A percentile compares a stretch with the other conserved stretches of the same genome.
Conservation (phyloP, 2,888 invertebrate species). For the Epirrhoe alternata region DNA sequence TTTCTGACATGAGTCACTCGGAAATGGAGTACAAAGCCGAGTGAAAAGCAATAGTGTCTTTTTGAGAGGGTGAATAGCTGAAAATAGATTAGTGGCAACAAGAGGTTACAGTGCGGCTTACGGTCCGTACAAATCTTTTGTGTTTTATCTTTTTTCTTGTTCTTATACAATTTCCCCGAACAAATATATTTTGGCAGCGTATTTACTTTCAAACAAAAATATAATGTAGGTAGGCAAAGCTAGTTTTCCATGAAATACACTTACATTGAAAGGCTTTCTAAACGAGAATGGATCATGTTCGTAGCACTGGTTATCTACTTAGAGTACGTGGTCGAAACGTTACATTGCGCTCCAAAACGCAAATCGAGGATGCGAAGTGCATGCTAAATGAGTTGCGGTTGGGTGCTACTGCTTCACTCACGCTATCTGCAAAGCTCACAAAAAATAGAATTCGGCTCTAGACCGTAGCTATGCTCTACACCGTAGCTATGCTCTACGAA, state of each 20-base stretch:
- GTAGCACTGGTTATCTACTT: constrained; percentile 37
- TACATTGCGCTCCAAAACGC: constrained; percentile 45
- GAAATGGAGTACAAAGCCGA: constrained; percentile 13
- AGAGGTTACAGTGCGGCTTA: neutral
- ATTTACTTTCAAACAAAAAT: constrained; percentile 10
- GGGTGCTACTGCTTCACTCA: constrained; percentile 8
- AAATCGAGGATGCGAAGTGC: constrained; percentile 44
- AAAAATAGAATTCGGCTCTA: constrained; percentile 6
- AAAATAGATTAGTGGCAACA: constrained; percentile 10
- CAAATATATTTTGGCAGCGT: neutral
- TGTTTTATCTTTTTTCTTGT: neutral
- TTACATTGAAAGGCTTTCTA: constrained; percentile 33
- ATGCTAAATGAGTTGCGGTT: constrained; percentile 42
- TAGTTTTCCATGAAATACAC: constrained; percentile 18
- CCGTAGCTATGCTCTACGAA: neutral
- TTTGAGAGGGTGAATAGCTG: constrained; percentile 2
- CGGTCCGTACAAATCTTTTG: neutral
- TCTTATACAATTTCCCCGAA: neutral
- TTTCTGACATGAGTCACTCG: constrained; percentile 19
- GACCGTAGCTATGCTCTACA: neutral
- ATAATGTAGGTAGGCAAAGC: neutral
- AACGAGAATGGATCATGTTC: constrained; percentile 38
- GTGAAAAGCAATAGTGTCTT: constrained; percentile 10
- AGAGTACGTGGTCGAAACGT: constrained; percentile 43
- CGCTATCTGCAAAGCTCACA: constrained; percentile 14